Evolutionary conservation across 2,797 vertebrate species (phyloP), one percentile per base, ranked within the genome.

Genomic region (Linurgus olivaceus): DNA sequence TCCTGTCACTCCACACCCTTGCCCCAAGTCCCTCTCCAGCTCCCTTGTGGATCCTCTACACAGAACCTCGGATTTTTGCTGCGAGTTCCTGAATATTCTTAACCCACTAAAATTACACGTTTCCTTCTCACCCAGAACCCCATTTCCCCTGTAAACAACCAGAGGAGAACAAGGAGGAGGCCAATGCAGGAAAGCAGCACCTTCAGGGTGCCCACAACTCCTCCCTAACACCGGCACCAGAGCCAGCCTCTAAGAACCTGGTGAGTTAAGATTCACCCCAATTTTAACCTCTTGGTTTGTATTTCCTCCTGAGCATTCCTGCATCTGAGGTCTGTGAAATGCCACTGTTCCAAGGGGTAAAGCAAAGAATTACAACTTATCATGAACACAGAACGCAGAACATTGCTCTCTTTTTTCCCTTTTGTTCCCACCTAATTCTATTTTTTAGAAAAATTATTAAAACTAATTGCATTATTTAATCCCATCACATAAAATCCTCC

Each of bases 381-480:
- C 80, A 3, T 37, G 44, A 94, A 58, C 38, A 73, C 55, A 71
- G 55, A 31, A 38, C 1, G 14, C 75, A 82, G 84, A 96, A 91
- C 88, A 86, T 57, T 42, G 68, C 62, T 92, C 91, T 89, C 62
- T 63, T 58, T 70, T 55, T 50, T 77, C 28, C 89, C 93, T 90
- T 97, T 97, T 97, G 96, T 97, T 97, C 85, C 80, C 59, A 72
- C 59, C 47, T 94, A 96, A 97, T 97, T 97, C 96, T 94, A 86
- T 79, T 96, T 97, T 97, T 97, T 89, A 93, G 62, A 63, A 92
- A 97, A 96, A 94, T 85, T 96, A 96, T 97, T 96, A 97, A 97
- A 97, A 95, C 93, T 97, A 96, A 97, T 97, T 97, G 95, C 96
- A 82, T 97, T 95, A 96, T 96, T 97, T 97, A 97, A 97, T 97